Percentiles rank a stretch among this genome's conserved stretches.
phyloP scores from a whole-genome alignment of 2,888 invertebrate species.

The Campoplex nolae region DNA sequence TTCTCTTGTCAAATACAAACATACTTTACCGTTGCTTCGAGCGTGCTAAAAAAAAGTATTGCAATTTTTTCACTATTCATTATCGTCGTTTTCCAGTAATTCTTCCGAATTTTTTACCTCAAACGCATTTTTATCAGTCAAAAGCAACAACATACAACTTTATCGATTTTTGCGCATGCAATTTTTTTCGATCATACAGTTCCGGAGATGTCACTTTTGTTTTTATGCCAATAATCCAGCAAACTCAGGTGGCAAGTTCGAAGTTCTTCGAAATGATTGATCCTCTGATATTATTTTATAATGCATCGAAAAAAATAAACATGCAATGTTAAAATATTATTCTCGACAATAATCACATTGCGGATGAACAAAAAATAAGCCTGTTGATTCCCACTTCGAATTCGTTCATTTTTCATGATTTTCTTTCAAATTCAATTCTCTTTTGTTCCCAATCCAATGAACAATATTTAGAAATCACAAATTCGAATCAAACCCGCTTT shows the following conservation, averaged over 20 bases:
- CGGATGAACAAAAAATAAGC: not conserved
- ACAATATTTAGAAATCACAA: not conserved
- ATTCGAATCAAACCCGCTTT: not conserved
- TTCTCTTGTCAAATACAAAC: not conserved
- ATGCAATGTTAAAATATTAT: not conserved
- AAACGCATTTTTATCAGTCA: not conserved
- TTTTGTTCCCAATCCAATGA: not conserved
- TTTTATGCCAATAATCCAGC: not conserved
- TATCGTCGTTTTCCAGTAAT: not conserved
- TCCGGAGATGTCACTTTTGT: not conserved
- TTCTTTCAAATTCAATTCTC: not conserved
- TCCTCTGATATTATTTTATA: not conserved
- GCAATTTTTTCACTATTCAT: not conserved
- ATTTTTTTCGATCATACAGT: not conserved
- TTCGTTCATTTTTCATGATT: not conserved
- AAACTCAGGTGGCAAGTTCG: not conserved
- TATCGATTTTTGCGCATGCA: not conserved
- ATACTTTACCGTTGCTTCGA: not conserved
- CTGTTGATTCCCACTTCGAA: not conserved
- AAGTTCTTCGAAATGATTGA: not conserved
- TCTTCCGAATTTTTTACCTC: not conserved
- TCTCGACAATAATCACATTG: not conserved
- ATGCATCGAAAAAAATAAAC: not conserved
- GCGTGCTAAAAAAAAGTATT: not conserved
- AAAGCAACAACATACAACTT: not conserved